phyloP scores from a whole-genome alignment of 2,797 vertebrate species.

The Eupleurogrammus muticus region DNA sequence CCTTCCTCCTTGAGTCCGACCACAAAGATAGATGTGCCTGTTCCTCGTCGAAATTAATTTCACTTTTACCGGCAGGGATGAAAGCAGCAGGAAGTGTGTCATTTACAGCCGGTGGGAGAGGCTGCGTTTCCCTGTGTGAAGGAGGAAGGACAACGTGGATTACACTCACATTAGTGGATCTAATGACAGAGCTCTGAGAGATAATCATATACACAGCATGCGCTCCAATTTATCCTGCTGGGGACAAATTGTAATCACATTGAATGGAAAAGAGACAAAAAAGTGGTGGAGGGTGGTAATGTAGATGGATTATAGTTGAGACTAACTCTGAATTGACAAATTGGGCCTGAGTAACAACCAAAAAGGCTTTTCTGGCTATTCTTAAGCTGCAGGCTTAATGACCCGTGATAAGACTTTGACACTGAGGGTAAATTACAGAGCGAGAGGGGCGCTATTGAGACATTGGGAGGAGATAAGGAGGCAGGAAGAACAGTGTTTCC shows the following conservation, averaged over 20 bases:
- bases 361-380: neutral
- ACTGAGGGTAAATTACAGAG: neutral
- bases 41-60: slow-evolving; percentile 41
- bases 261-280: slow-evolving; percentile 23
- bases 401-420: neutral
- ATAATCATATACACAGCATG: slow-evolving; percentile 58
- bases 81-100: slow-evolving; percentile 24
- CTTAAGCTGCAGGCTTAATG: neutral
- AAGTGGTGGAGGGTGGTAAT: neutral
- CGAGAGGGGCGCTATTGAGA: neutral
- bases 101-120: slow-evolving; percentile 25
- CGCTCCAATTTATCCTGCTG: slow-evolving; percentile 36
- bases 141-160: slow-evolving; percentile 26
- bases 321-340: neutral
- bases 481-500: slow-evolving; percentile 2
- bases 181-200: slow-evolving; percentile 38
- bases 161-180: slow-evolving; percentile 30
- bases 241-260: slow-evolving; percentile 53
- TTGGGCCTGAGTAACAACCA: neutral
- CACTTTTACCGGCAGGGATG: slow-evolving; percentile 10
- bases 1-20: slow-evolving; percentile 13
- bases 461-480: neutral
- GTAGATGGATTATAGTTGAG: neutral
- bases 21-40: neutral
- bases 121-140: slow-evolving; percentile 9